These are phyloP conservation scores for Dynastes tityus DNA, from an alignment of 2,888 invertebrate species.

Conservation along the genomic window DNA sequence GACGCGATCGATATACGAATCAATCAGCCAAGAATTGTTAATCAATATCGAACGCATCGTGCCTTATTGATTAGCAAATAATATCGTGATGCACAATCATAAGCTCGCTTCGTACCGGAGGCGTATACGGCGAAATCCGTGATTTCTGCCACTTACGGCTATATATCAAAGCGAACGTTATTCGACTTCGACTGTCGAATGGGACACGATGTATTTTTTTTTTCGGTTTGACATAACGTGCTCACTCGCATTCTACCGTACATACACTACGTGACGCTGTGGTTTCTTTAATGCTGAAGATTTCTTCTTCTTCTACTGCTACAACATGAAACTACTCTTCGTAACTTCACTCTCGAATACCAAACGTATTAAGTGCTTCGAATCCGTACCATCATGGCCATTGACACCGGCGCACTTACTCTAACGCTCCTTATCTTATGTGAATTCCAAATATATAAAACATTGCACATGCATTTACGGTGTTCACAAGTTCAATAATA, in stretches of 20 bases:
- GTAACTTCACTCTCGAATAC: conserved; percentile 45
- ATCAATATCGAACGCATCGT: conserved; percentile 6
- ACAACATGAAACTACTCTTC: conserved; percentile 52
- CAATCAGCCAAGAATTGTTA: conserved; percentile 26
- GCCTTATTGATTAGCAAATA: conserved; percentile 27
- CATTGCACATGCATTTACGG: no score
- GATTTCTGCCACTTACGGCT: conserved; percentile 22
- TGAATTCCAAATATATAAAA: conserved; percentile 1
- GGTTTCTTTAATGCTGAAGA: conserved; percentile 58
- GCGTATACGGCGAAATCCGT: background rate
- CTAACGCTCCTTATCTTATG: background rate
- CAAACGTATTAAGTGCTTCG: conserved; percentile 44
- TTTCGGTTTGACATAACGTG: conserved; percentile 44
- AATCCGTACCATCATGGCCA: conserved; percentile 47
- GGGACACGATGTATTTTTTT: conserved; percentile 41
- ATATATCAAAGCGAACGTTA: conserved; percentile 37
- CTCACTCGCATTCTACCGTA: conserved; percentile 49
- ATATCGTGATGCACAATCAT: conserved; percentile 24
- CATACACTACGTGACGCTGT: conserved; percentile 59
- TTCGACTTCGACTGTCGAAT: conserved; percentile 41
- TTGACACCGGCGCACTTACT: conserved; percentile 38
- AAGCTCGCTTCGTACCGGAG: background rate
- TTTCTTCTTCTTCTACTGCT: conserved; percentile 40
- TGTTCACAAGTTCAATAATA: no score
- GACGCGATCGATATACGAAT: conserved; percentile 11